These are phyloP conservation scores for Onychostoma macrolepis DNA, from an alignment of 2,113 vertebrate genomes.

Conservation along the genomic window DNA sequence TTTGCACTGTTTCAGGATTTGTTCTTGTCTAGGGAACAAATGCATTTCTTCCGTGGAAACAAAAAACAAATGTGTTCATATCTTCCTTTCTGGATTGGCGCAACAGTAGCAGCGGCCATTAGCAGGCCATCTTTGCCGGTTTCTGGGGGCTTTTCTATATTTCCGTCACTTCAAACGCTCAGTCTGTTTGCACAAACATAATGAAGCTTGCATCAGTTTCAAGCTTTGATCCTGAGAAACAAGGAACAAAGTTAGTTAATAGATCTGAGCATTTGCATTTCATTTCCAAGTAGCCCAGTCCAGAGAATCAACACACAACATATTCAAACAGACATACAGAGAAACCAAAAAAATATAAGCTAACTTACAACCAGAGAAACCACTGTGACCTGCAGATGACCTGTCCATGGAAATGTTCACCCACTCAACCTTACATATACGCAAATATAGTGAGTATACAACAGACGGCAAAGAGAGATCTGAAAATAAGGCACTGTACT, in stretches of 20 bases:
- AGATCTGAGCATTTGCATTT: constrained; percentile 22
- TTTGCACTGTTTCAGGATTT: constrained; percentile 9
- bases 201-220: neutral
- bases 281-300: constrained; percentile 23
- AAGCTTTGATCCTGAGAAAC: constrained; percentile 11
- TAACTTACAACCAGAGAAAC: constrained; percentile 19
- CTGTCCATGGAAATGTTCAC: constrained; percentile 23
- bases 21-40: constrained; percentile 41
- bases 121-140: neutral
- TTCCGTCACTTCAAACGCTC: neutral
- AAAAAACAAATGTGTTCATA: constrained; percentile 17
- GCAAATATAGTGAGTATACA: constrained; percentile 22
- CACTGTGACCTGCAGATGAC: constrained; percentile 17
- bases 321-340: neutral
- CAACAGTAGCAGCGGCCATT: neutral
- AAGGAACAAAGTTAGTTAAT: constrained; percentile 30
- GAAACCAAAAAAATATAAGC: neutral
- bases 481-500: neutral
- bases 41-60: neutral
- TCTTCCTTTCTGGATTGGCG: neutral
- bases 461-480: neutral
- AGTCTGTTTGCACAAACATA: neutral
- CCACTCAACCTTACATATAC: constrained; percentile 23
- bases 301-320: neutral
- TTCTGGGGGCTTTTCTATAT: neutral